Evolutionary conservation across 2,888 invertebrate species (phyloP), one percentile per base, ranked within the genome.

Genomic region (Teleiodes luculella): DNA sequence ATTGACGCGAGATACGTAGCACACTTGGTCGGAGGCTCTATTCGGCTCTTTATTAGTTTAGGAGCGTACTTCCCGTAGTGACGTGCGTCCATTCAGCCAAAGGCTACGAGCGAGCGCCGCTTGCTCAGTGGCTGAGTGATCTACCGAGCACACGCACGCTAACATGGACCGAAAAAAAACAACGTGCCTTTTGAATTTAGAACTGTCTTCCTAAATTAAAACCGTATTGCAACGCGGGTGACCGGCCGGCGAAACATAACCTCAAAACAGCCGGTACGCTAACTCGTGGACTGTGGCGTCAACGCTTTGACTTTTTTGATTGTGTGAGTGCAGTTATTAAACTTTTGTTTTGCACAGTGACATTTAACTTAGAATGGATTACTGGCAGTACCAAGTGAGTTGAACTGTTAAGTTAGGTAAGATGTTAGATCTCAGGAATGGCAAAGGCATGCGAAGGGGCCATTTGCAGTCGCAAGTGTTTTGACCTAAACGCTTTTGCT

Each of bases 131-230:
- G 73, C 76, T 62, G 76, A 74, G 86, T 88, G 86, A 83, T 83
- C 88, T 86, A 89, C 84, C 66, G 85, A 76, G 78, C 80, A 88
- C 86, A 89, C 89, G 89, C 87, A 78, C 80, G 72, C 74, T 53
- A 66, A 57, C 60, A 81, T 79, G 77, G 72, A 68, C 75, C 75
- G 72, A 75, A 71, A 48, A 53, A 51, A 16, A 37, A 20, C 31
- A 36, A 39, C 24, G 36, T 36, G 31, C 24, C n/a, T 35, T 28
- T 31, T 41, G 28, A 41, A 41, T 11, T 11, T n/a, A 47, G 30
- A 46, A 53, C 35, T 31, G 37, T 48, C 10, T 30, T 35, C 16
- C 16, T 31, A n/a, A 47, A 24, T 8, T 37, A 16, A 41, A 45
- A 28, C 24, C 14, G 24, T 11, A 13, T 35, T 45, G 45, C 33